A percentile compares a stretch with the other conserved stretches of the same genome.
Evolutionary conservation across 2,113 vertebrate species (phyloP).

Genomic region (Zingel zingel): DNA sequence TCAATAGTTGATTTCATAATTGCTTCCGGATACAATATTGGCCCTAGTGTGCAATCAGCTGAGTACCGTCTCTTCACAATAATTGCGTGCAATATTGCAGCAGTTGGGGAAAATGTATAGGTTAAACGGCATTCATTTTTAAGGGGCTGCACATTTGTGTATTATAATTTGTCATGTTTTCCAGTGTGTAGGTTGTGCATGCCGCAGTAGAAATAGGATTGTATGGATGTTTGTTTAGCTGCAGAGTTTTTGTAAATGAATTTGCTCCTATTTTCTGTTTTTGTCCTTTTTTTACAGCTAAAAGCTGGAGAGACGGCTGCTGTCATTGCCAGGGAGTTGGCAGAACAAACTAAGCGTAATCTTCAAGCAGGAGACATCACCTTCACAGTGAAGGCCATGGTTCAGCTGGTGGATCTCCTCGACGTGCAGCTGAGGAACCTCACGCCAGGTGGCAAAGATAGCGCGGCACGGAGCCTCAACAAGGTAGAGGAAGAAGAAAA

Average conservation of each 20-base stretch:
- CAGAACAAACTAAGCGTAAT: slow-evolving; percentile 93
- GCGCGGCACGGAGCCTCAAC: slow-evolving; percentile 96
- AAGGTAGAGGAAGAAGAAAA: slow-evolving; percentile 85
- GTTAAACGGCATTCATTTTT: slow-evolving; percentile 53
- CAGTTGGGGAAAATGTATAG: slow-evolving; percentile 36
- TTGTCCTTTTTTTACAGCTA: slow-evolving; percentile 80
- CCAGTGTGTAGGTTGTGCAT: slow-evolving; percentile 8
- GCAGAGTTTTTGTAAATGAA: background rate
- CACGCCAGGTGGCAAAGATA: slow-evolving; percentile 97
- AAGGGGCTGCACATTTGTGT: slow-evolving; percentile 30
- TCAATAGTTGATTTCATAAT: slow-evolving; percentile 75
- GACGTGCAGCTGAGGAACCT: slow-evolving; percentile 96
- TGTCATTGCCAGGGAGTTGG: slow-evolving; percentile 94
- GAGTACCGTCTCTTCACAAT: slow-evolving; percentile 50
- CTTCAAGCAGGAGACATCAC: slow-evolving; percentile 94
- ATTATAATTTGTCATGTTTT: slow-evolving; percentile 48
- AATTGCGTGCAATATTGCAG: slow-evolving; percentile 58
- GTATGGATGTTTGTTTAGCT: background rate
- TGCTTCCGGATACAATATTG: slow-evolving; percentile 67
- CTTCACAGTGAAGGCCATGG: slow-evolving; percentile 93
- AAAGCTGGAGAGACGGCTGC: slow-evolving; percentile 94
- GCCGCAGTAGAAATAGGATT: background rate
- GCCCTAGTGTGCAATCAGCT: slow-evolving; percentile 56
- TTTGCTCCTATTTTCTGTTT: background rate
- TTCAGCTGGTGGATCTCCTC: slow-evolving; percentile 94